Conservation (phyloP, 2,888 invertebrate species). For the Hirtodrosophila duncani region DNA sequence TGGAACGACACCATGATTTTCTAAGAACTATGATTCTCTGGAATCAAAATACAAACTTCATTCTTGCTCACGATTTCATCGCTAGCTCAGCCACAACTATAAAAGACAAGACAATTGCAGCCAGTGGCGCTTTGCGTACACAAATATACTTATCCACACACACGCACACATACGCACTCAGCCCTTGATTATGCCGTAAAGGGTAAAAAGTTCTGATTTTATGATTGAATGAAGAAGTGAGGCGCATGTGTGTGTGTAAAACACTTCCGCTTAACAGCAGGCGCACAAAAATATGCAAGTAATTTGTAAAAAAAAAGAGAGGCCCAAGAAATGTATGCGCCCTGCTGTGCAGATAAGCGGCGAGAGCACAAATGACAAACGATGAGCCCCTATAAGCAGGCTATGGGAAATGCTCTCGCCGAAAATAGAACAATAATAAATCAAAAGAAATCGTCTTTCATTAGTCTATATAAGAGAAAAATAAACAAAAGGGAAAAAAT, state of each 20-base stretch:
- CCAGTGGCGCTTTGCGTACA: slow-evolving; percentile 42
- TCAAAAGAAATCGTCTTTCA: slow-evolving; percentile 42
- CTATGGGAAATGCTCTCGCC: slow-evolving; percentile 20
- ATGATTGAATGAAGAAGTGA: slow-evolving; percentile 62
- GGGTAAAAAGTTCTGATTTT: slow-evolving; percentile 70
- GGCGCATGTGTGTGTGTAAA: slow-evolving; percentile 32
- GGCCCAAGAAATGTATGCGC: slow-evolving; percentile 5
- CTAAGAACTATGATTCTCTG: no score
- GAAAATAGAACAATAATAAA: slow-evolving; percentile 53
- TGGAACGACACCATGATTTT: no score
- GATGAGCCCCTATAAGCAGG: slow-evolving; percentile 42
- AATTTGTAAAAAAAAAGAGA: slow-evolving; percentile 54
- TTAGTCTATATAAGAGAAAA: slow-evolving; percentile 33
- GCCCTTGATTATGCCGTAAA: slow-evolving; percentile 64
- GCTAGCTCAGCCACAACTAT: slow-evolving; percentile 47
- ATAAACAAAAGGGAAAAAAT: slow-evolving; percentile 4
- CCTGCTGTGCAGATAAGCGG: slow-evolving; percentile 63
- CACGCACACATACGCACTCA: slow-evolving; percentile 11
- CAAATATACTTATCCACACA: slow-evolving; percentile 1
- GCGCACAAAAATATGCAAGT: slow-evolving; percentile 67
- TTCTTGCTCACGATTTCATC: slow-evolving; percentile 31
- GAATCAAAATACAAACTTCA: no score
- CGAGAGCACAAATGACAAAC: slow-evolving; percentile 51
- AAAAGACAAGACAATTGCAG: slow-evolving; percentile 66
- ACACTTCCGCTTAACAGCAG: slow-evolving; percentile 59